Evolutionary conservation across 2,113 vertebrate species (phyloP), one percentile per base, ranked within the genome.

Genomic region (Cololabis saira): DNA sequence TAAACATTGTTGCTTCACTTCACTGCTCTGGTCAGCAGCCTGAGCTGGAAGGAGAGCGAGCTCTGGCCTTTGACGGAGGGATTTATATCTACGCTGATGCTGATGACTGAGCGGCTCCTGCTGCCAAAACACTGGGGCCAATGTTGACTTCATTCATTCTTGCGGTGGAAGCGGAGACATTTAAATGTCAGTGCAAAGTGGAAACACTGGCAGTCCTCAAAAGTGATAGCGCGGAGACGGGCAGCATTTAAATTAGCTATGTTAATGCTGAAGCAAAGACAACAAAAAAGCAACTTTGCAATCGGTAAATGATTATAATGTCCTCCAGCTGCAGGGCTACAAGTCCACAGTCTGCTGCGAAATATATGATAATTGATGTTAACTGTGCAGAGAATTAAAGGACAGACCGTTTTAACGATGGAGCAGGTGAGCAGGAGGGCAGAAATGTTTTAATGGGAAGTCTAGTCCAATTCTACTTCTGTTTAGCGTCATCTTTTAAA

Each of bases 101-200:
- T 75, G 76, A 73, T 61, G 37, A 66, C 57, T 44, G 55, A 80
- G 76, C 41, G 6, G 51, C 64, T 72, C 57, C 56, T 21, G 44
- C 60, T 72, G 85, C 42, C 62, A 74, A n/a, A 73, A 75, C 57
- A 56, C 47, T 0, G 40, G 55, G 61, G 51, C 52, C 57, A 42
- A 70, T 51, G 48, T 60, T 21, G 49, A 63, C 49, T 75, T 82
- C 10, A 69, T 52, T 68, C 56, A 74, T 64, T 72, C n/a, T 21
- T 0, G 19, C 1, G 51, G 45, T 60, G 43, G 37, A 70, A 76
- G 61, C 50, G n/a, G 72, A 61, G 67, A 37, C 65, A 69, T 74
- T 85, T 82, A 82, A 88, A 88, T 85, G 84, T 82, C 85, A 87
- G 69, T 49, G 54, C 24, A 61, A 72, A 66, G 44, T 37, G 57